Conservation (phyloP, 2,888 invertebrate species). For the Aphodius sticticus region DNA sequence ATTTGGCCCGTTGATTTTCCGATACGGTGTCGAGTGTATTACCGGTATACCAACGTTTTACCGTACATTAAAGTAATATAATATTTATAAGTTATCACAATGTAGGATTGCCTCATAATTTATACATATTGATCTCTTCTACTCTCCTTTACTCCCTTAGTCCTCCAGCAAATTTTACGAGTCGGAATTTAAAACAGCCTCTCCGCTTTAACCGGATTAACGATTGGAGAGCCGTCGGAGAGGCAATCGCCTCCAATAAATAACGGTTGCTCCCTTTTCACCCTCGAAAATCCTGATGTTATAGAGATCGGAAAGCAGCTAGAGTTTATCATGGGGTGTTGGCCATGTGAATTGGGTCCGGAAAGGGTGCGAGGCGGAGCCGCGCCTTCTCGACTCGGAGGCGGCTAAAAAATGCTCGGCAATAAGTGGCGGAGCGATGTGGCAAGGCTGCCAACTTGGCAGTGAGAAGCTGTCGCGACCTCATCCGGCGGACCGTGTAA, state of each 20-base stretch:
- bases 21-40: no score
- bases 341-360: conserved; percentile 28
- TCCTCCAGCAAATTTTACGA: background rate
- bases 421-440: conserved; percentile 56
- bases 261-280: background rate
- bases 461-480: conserved; percentile 60
- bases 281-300: background rate
- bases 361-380: conserved; percentile 25
- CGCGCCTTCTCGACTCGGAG: background rate
- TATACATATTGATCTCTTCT: background rate
- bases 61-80: no score
- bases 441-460: conserved; percentile 51
- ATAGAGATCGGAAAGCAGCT: background rate
- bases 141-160: background rate
- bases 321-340: conserved; percentile 31
- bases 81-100: no score
- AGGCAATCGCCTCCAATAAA: background rate
- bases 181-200: background rate
- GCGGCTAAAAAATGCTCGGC: conserved; percentile 52
- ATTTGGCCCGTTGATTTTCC: no score
- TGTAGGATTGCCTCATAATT: no score
- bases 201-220: background rate
- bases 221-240: background rate
- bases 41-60: no score
- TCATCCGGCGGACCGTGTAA: conserved; percentile 58